Base-by-base conservation (phyloP, 2,113 vertebrate species). In the Hymenochirus boettgeri region DNA sequence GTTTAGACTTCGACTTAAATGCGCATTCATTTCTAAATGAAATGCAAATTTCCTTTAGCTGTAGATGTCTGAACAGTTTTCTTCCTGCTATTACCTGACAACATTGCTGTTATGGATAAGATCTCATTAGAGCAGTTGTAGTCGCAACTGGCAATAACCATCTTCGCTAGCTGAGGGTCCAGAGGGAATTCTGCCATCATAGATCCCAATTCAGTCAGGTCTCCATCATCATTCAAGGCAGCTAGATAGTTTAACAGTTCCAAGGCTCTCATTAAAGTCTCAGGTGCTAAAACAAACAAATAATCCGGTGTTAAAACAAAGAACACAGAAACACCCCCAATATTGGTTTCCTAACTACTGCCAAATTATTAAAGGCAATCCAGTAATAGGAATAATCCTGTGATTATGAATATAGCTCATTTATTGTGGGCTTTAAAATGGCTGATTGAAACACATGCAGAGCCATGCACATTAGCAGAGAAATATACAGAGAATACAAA, bases 111-210 rank as follows among this genome's bases (percentile, higher is more conserved):
- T 88, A 99, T 96, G 82, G 95, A 96, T 71, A 99, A 93, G 86
- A 97, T 80, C 90, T 99, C 95, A 69, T 95, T 97, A 82, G 93
- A 98, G 80, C 95, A 98, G 90, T 97, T 98, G 92, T 92, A 96
- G 77, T 98, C 94, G 79, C 95, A 98, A 89, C 93, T 97, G 84
- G 94, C 93, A 78, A 99, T 97, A 85, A 97, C 94, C 94, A 97
- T 95, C 90, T 97, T 98, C 88, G 94, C 94, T 74, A 97, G 89
- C 74, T 98, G 94, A 62, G 95, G 95, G 83, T 97, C 94, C 74
- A 98, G 63, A 51, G 93, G 95, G 79, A 98, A 98, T 78, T 98
- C 95, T 17, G 96, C 96, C 96, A 98, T 98, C 93, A 97, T 98
- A 74, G 95, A 95, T 76, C 95, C 95, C 79, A 98, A 83, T 78